Conservation (phyloP, 2,797 vertebrate species). For the Rhinophrynus dorsalis region DNA sequence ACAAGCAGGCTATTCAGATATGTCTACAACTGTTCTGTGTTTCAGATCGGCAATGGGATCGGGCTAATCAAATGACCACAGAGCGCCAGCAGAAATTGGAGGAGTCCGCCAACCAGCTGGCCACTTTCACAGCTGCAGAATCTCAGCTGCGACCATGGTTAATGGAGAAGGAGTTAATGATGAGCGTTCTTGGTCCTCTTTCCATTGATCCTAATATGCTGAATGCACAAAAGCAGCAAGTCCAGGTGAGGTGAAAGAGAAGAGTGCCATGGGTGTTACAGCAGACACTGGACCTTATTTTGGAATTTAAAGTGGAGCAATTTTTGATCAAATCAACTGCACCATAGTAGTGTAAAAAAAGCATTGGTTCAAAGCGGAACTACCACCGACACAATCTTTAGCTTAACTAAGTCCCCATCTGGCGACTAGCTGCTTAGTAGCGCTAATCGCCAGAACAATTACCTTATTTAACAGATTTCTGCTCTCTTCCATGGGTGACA, state of each 20-base stretch:
- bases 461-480: too few relatives aligned
- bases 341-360: too few relatives aligned
- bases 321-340: too few relatives aligned
- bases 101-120: constrained; percentile 85
- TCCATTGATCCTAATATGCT: constrained; percentile 98
- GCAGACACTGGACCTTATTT: too few relatives aligned
- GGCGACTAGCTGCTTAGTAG: too few relatives aligned
- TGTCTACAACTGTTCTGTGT: not conserved
- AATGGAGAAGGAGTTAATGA: constrained; percentile 96
- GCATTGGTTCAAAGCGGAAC: too few relatives aligned
- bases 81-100: constrained; percentile 90
- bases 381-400: too few relatives aligned
- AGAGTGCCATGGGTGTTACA: not conserved
- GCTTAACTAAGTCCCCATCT: too few relatives aligned
- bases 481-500: too few relatives aligned
- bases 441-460: too few relatives aligned
- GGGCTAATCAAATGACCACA: constrained; percentile 80
- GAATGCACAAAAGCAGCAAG: constrained; percentile 94
- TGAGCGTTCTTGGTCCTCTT: constrained; percentile 94
- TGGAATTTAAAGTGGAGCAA: too few relatives aligned
- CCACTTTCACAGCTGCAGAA: constrained; percentile 84
- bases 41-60: constrained; percentile 86
- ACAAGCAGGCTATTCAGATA: too few relatives aligned
- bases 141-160: constrained; percentile 92
- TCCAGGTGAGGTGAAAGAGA: constrained; percentile 76